Percentiles rank a stretch among this genome's conserved stretches.
phyloP scores from a whole-genome alignment of 1,140 invertebrate genomes.

The Drosophila willistoni region DNA sequence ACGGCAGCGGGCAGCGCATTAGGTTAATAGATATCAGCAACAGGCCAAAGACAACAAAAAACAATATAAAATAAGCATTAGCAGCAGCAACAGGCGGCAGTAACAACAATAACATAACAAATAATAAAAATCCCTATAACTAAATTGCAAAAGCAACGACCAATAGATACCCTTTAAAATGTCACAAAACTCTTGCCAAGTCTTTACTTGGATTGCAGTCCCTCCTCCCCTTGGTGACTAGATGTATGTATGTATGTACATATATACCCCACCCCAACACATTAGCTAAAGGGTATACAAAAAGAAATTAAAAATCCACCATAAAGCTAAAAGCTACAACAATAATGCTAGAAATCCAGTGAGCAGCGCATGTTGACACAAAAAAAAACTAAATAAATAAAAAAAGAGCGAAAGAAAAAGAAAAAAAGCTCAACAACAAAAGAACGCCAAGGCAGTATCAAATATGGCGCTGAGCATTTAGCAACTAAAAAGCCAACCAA shows the following conservation, averaged over 20 bases:
- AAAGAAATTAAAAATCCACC: slow-evolving; percentile 54
- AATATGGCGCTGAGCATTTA: neutral
- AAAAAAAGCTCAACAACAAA: slow-evolving; percentile 1
- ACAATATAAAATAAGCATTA: slow-evolving; percentile 28
- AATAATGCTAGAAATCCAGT: slow-evolving; percentile 41
- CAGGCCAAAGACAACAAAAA: slow-evolving; percentile 35
- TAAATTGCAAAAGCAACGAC: neutral
- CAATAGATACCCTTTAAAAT: neutral
- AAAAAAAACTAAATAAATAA: slow-evolving; percentile 15
- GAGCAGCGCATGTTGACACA: slow-evolving; percentile 46
- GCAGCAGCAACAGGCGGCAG: neutral
- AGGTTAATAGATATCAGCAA: slow-evolving; percentile 40
- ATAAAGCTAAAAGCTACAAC: slow-evolving; percentile 49
- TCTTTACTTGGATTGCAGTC: neutral
- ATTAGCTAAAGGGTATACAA: neutral
- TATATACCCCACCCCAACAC: too few relatives aligned
- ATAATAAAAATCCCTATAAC: neutral
- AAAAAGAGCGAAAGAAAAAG: slow-evolving; percentile 4
- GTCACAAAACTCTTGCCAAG: too few relatives aligned
- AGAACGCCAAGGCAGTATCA: slow-evolving; percentile 3
- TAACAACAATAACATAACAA: slow-evolving; percentile 5
- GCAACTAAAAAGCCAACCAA: neutral
- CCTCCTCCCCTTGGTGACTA: too few relatives aligned
- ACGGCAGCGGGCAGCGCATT: slow-evolving; percentile 31
- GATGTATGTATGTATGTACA: too few relatives aligned